Base-by-base conservation (phyloP, 2,113 vertebrate species). In the Paedocypris sp. region DNA sequence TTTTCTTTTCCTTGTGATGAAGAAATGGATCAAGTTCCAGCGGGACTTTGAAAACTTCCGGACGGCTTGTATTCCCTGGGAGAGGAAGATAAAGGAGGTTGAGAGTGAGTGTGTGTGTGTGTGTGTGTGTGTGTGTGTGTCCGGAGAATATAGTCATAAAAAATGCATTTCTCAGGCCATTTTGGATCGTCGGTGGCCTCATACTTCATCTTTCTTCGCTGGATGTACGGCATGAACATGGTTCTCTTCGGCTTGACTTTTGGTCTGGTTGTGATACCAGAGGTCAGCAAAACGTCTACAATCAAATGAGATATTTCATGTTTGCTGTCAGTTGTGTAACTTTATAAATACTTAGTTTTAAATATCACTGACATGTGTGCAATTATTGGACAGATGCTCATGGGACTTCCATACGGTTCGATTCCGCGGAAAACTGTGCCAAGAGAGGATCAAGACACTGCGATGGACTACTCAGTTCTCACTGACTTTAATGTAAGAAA, bases 11-110 rank as follows among this genome's bases (percentile, higher is more conserved):
- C 3, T 1, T 33, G 19, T 18, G 13, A 22, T 46, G 3, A 73
- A 99, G 95, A 99, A 97, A 93, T 99, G 93, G 93, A 88, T 94
- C 79, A 99, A 98, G 78, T 97, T 99, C 77, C 90, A 95, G 73
- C 87, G 93, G 77, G 94, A 99, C 74, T 99, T 99, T 72, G 87
- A 90, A 50, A 99, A 99, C 77, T 97, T 99, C 78, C 88, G 87
- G 80, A 94, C 91, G 8, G 85, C 95, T 1, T 99, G 94, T 76
- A 98, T 99, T 71, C 94, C 95, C 25, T 99, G 95, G 95, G 95
- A 99, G 75, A 91, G 94, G 85, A 98, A 97, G 82, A 99, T 99
- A 74, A 99, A 99, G 77, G 94, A 96, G 64, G 92, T 99, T 64
- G 95, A 99, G 74, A 99, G 95, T 99, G 80, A 86, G 92, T 88